Base-by-base conservation (phyloP, 2,888 invertebrate genomes). In the Orthonychiurus folsomi region DNA sequence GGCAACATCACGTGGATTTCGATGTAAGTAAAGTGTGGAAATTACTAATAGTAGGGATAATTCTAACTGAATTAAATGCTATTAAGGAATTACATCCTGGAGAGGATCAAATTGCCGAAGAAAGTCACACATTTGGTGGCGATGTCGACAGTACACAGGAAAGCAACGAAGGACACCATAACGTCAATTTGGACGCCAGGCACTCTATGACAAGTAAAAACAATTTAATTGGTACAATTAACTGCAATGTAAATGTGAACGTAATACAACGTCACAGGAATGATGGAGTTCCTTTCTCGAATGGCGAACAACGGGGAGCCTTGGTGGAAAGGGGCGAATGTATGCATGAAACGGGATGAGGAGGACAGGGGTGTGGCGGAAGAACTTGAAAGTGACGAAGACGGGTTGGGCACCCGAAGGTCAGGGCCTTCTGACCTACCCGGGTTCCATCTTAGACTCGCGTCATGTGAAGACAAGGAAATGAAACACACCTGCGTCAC, bases 311-410 rank as follows among this genome's bases (percentile, higher is more conserved):
- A 9, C 52, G 5, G 57, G 1, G 58, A 62, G 9, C 77, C 78
- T 9, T 80, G 80, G 80, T 80, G 80, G 79, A 78, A 79, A 74
- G 79, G 80, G 80, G 79, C 81, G 56, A 84, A 85, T 74, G 84
- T 85, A 23, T 85, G 85, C 74, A 81, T 83, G 50, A 83, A 84
- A 72, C 80, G 83, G 55, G 80, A 80, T 73, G 81, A 81, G 73
- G 78, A 75, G 28, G 77, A 76, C 57, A 75, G 76, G 37, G 58
- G 64, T 27, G 50, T 28, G 2, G 56, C 52, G 52, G 74, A 69
- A 62, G 56, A 53, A 56, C 76, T 75, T 63, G 74, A 74, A 47
- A 73, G 75, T 26, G 75, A 76, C 59, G 73, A 73, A 50, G 74
- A 73, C 21, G 80, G 80, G 73, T 78, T 76, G 21, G 76, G 77